Base-by-base conservation (phyloP, 2,888 invertebrate species). In the Entomobrya proxima region DNA sequence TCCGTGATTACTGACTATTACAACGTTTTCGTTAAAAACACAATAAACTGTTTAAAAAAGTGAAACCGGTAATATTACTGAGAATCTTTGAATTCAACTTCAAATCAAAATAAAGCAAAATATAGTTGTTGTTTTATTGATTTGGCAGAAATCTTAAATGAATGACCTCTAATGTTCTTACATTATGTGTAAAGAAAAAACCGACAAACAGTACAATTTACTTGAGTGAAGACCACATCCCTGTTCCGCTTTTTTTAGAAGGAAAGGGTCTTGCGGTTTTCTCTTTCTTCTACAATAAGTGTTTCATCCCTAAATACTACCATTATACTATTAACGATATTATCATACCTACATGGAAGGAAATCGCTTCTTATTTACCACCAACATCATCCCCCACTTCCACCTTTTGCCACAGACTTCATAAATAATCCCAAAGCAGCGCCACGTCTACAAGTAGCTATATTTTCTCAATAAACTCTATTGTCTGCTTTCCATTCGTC, bases 321-420 rank as follows among this genome's bases (percentile, higher is more conserved):
- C 13, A 50, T 50, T 50, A 50, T 4, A 61, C 9, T 21, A 37
- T 11, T 37, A 37, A 1, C 21, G 24, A 13, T 2, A 32, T 32
- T n/a, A n/a, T n/a, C n/a, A 32, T 67, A 67, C 21, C 72, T 72
- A 72, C 72, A 47, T 47, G 72, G 72, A 47, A 44, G 72, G 72
- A 75, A 67, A 67, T 67, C 37, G 24, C 27, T 37, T 67, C 61
- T 64, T 35, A 4, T 37, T 67, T 67, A 67, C 67, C 67, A 67
- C 21, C 67, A 61, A n/a, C n/a, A n/a, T n/a, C n/a, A n/a, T n/a
- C n/a, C 55, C 6, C 47, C 4, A 47, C 61, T 32, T 32, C 61
- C 61, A 61, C 30, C 1, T 32, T 61, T 32, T 7, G 27, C 13
- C 32, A 61, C 1, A 30, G 21, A 9, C 61, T n/a, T 21, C 1